phyloP scores from a whole-genome alignment of 1,140 invertebrate genomes.

The Lerema accius region DNA sequence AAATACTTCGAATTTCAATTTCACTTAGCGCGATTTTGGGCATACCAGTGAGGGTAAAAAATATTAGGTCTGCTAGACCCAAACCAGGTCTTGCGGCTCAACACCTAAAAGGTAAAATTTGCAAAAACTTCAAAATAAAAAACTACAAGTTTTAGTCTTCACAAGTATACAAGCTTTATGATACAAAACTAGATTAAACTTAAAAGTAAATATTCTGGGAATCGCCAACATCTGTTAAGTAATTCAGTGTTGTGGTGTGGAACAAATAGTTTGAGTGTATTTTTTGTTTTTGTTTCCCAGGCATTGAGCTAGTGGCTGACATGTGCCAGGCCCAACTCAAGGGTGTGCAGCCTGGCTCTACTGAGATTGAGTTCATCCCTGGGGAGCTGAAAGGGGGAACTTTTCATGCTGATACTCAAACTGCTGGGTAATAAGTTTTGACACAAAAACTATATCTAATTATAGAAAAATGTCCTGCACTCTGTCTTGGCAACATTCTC shows the following conservation, averaged over 20 bases:
- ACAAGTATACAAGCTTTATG: no score
- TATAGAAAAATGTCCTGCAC: no score
- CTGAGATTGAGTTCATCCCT: constrained; percentile 89
- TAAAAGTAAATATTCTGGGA: no score
- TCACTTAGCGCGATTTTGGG: constrained; percentile 89
- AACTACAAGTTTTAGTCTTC: no score
- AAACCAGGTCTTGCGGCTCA: constrained; percentile 94
- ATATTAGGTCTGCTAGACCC: constrained; percentile 90
- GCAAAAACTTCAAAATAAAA: no score
- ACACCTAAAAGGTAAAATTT: constrained; percentile 89
- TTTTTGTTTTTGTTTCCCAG: no score
- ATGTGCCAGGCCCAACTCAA: constrained; percentile 87
- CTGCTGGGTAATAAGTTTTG: constrained; percentile 88
- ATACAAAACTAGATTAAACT: no score
- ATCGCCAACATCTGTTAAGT: no score
- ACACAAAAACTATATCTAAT: no score
- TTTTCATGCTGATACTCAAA: constrained; percentile 88
- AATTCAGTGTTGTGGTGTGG: no score
- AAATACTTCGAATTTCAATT: constrained; percentile 92
- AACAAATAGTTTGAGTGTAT: no score
- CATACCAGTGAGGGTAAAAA: constrained; percentile 88
- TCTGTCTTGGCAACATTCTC: no score
- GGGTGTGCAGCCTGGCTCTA: constrained; percentile 89
- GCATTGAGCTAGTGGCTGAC: constrained; percentile 88
- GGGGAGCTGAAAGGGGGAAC: constrained; percentile 83